These are phyloP conservation scores for Oreochromis spilurus DNA, from an alignment of 2,113 vertebrate species.

Conservation along the genomic window DNA sequence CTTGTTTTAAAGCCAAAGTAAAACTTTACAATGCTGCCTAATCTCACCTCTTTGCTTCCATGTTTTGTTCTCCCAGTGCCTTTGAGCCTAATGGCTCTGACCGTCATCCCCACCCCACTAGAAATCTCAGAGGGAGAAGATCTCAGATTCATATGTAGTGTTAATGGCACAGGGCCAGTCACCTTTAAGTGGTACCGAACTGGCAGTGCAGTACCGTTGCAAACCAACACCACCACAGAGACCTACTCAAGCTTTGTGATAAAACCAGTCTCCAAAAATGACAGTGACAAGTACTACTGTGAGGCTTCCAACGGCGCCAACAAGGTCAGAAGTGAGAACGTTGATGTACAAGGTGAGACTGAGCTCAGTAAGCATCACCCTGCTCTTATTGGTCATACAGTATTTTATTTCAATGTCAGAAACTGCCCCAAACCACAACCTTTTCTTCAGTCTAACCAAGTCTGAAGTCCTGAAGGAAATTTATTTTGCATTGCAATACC, in stretches of 20 bases:
- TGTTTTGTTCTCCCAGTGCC: slow-evolving; percentile 47
- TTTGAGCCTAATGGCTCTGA: slow-evolving; percentile 13
- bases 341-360: slow-evolving; percentile 52
- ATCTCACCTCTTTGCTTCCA: neutral
- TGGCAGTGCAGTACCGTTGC: neutral
- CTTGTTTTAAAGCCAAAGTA: neutral
- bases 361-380: neutral
- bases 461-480: neutral
- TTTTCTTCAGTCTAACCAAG: neutral
- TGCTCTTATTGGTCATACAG: neutral
- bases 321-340: neutral
- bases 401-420: neutral
- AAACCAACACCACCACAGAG: neutral
- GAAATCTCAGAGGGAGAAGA: slow-evolving; percentile 41
- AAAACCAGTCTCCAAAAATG: neutral
- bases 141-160: slow-evolving; percentile 51
- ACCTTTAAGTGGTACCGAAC: slow-evolving; percentile 60
- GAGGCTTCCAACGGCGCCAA: slow-evolving; percentile 55
- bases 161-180: slow-evolving; percentile 58
- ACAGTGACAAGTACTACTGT: slow-evolving; percentile 64
- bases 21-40: neutral
- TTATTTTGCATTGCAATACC: neutral
- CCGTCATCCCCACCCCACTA: neutral
- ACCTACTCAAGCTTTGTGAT: neutral
- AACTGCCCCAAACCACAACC: rapidly evolving